Evolutionary conservation across 1,140 invertebrate genomes (phyloP).

Genomic region (Drosophila lacteicornis): DNA sequence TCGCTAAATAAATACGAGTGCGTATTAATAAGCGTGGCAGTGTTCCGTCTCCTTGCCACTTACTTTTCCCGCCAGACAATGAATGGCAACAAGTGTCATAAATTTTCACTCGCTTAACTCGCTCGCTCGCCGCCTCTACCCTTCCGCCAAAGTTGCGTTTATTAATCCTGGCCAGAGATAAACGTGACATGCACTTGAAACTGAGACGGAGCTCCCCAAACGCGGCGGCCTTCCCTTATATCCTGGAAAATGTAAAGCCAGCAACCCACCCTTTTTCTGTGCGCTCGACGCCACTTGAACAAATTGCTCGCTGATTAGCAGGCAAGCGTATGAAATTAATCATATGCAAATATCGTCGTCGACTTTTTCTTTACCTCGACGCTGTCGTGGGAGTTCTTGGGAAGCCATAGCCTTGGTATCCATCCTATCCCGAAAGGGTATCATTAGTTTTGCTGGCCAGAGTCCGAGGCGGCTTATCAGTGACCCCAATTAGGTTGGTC

Average conservation of each 20-base stretch:
- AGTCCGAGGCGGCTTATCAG: slow-evolving; percentile 5
- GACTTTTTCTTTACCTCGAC: slow-evolving; percentile 51
- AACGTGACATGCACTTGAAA: slow-evolving; percentile 77
- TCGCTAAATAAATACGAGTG: slow-evolving; percentile 72
- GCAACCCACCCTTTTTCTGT: slow-evolving; percentile 37
- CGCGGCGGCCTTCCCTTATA: slow-evolving; percentile 35
- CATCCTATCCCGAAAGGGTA: slow-evolving; percentile 14
- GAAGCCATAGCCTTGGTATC: not conserved
- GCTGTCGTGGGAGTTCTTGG: slow-evolving; percentile 34
- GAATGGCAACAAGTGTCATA: slow-evolving; percentile 80
- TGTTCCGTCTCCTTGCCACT: slow-evolving; percentile 27
- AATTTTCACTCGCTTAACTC: slow-evolving; percentile 67
- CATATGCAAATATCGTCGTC: slow-evolving; percentile 75
- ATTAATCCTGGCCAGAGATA: slow-evolving; percentile 78
- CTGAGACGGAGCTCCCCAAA: slow-evolving; percentile 40
- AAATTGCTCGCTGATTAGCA: slow-evolving; percentile 82
- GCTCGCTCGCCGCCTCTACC: slow-evolving; percentile 36
- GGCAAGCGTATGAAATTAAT: slow-evolving; percentile 83
- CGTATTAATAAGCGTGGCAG: slow-evolving; percentile 70
- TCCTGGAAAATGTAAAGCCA: slow-evolving; percentile 7
- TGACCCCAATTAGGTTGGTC: slow-evolving; percentile 11
- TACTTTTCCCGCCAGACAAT: slow-evolving; percentile 38
- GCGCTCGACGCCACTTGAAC: slow-evolving; percentile 54
- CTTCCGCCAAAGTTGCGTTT: slow-evolving; percentile 59
- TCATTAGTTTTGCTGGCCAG: slow-evolving; percentile 10